Percentiles rank a stretch among this genome's conserved stretches.
phyloP scores from a whole-genome alignment of 2,797 vertebrate species.

The Jordanella pulchra region DNA sequence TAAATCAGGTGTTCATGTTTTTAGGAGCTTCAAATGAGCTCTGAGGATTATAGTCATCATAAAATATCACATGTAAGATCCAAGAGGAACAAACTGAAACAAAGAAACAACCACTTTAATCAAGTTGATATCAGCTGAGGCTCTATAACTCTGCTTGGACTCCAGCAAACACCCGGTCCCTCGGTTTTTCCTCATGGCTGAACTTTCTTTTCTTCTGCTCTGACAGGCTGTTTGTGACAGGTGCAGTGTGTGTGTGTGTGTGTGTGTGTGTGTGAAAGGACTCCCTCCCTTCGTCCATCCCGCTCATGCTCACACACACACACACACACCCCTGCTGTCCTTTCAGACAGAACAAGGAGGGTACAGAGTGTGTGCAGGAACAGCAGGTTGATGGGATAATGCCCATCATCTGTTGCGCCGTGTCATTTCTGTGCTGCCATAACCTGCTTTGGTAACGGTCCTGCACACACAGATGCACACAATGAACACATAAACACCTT shows the following conservation, averaged over 20 bases:
- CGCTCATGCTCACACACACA: constrained; percentile 26
- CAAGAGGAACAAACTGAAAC: not conserved
- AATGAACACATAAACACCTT: constrained; percentile 13
- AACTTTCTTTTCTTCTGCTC: constrained; percentile 68
- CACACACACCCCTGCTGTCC: constrained; percentile 71
- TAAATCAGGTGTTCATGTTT: no score
- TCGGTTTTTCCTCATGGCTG: constrained; percentile 55
- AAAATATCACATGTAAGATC: not conserved
- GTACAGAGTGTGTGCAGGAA: constrained; percentile 75
- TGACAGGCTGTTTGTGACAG: constrained; percentile 74
- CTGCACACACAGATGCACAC: constrained; percentile 44
- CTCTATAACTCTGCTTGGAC: constrained; percentile 12
- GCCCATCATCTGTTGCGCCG: constrained; percentile 82
- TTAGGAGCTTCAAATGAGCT: not conserved
- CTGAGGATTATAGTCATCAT: not conserved
- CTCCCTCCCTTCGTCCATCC: constrained; percentile 39
- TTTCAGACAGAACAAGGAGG: constrained; percentile 76
- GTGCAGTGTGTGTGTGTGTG: constrained; percentile 65
- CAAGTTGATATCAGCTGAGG: constrained; percentile 16
- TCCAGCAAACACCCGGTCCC: constrained; percentile 29
- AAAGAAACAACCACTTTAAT: constrained; percentile 11
- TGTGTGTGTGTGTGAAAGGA: constrained; percentile 53
- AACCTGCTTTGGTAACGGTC: constrained; percentile 73
- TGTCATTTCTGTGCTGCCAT: constrained; percentile 76
- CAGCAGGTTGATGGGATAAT: constrained; percentile 83